A percentile compares a stretch with the other conserved stretches of the same genome.
Conservation (phyloP, 2,888 invertebrate species). For the Drosophila setosimentum region DNA sequence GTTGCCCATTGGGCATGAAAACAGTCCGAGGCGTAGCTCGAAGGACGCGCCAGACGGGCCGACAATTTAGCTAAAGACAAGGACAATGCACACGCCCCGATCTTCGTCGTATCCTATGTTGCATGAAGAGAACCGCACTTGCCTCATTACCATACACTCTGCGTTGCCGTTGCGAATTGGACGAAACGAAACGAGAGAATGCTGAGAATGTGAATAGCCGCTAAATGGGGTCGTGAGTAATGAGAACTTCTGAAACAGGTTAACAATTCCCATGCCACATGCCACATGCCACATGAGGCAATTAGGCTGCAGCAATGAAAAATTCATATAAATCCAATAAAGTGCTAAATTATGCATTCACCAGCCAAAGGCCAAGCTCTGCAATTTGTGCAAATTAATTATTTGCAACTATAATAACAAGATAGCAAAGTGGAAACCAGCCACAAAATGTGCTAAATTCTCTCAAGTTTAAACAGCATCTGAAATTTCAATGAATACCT, state of each 20-base stretch:
- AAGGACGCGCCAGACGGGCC: constrained; percentile 39
- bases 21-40: constrained; percentile 48
- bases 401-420: constrained; percentile 49
- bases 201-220: constrained; percentile 19
- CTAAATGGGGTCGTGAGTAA: constrained; percentile 6
- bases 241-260: constrained; percentile 8
- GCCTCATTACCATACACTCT: constrained; percentile 71
- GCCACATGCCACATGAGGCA: constrained; percentile 34
- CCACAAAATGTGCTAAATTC: constrained; percentile 73
- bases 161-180: constrained; percentile 26
- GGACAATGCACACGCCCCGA: constrained; percentile 50
- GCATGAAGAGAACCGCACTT: constrained; percentile 37
- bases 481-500: constrained; percentile 35
- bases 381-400: constrained; percentile 72
- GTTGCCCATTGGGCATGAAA: constrained; percentile 76
- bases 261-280: constrained; percentile 20
- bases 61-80: constrained; percentile 59
- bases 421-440: constrained; percentile 44
- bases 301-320: constrained; percentile 52
- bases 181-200: constrained; percentile 3
- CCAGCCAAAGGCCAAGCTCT: constrained; percentile 33
- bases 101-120: not conserved
- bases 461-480: constrained; percentile 69
- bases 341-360: constrained; percentile 24
- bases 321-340: constrained; percentile 61